phyloP scores from a whole-genome alignment of 2,113 vertebrate species.

The Hydropotes inermis region DNA sequence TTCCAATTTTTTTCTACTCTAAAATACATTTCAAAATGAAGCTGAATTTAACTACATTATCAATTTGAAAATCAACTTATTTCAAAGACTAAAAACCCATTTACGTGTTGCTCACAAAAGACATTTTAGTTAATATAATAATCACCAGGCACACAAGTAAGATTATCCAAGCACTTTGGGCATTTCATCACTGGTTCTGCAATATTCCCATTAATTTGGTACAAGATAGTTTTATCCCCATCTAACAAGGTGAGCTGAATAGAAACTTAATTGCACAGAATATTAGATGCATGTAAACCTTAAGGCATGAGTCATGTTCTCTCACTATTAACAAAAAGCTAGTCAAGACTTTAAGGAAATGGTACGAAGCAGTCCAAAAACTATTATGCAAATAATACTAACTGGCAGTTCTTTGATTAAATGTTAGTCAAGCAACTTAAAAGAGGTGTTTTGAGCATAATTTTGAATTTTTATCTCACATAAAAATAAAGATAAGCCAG shows the following conservation, averaged over 20 bases:
- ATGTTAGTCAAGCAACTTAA: neutral
- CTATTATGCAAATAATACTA: neutral
- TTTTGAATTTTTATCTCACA: neutral
- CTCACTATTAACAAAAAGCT: neutral
- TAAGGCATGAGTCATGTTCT: neutral
- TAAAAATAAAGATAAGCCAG: neutral
- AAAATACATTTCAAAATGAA: neutral
- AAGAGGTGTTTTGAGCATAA: constrained; percentile 2
- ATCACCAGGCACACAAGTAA: neutral
- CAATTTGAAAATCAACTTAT: constrained; percentile 16
- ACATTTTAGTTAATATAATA: neutral
- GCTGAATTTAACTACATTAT: neutral
- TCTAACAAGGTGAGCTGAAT: neutral
- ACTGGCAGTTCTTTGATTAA: neutral
- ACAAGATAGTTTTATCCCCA: neutral
- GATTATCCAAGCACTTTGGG: neutral
- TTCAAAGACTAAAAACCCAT: neutral
- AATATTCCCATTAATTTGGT: constrained; percentile 5
- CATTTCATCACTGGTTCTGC: neutral
- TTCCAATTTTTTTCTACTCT: neutral
- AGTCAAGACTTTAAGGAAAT: neutral
- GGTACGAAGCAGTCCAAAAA: neutral
- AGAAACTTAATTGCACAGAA: neutral
- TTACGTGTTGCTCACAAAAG: neutral
- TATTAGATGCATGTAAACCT: neutral